These are phyloP conservation scores for Brachionus rotundiformis DNA, from an alignment of 1,140 invertebrate genomes.

Conservation along the genomic window DNA sequence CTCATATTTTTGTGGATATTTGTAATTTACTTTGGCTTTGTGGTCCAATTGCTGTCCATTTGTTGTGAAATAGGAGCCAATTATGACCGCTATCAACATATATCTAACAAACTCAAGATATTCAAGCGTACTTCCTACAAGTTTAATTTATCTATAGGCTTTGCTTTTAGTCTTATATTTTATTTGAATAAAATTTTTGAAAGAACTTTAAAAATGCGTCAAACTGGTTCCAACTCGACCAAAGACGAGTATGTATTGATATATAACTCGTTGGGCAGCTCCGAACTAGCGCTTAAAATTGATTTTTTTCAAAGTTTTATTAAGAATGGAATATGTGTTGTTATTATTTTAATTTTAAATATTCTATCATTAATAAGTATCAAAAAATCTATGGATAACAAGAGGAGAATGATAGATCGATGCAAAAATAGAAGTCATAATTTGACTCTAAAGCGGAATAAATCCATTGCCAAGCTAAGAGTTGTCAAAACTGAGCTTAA, in stretches of 20 bases:
- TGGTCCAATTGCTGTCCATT: slow-evolving; percentile 35
- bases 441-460: background rate
- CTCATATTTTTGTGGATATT: slow-evolving; percentile 29
- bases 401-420: background rate
- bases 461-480: background rate
- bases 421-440: slow-evolving; percentile 28
- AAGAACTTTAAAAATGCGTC: background rate
- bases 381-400: slow-evolving; percentile 18
- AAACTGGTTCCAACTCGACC: background rate
- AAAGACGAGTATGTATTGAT: background rate
- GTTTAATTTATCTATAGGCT: background rate
- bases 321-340: slow-evolving; percentile 27
- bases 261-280: background rate
- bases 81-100: slow-evolving; percentile 22
- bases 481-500: slow-evolving; percentile 36
- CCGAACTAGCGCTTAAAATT: background rate
- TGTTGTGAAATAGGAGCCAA: slow-evolving; percentile 36
- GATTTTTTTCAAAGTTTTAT: slow-evolving; percentile 46
- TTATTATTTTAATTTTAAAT: slow-evolving; percentile 11
- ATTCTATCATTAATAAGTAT: background rate
- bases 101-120: slow-evolving; percentile 1
- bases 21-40: slow-evolving; percentile 32
- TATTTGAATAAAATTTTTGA: slow-evolving; percentile 48
- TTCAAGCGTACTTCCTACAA: slow-evolving; percentile 28
- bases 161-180: slow-evolving; percentile 43